These are phyloP conservation scores for Lytechinus pictus DNA, from an alignment of 35 echinoderm and acorn worm genomes.

Conservation along the genomic window DNA sequence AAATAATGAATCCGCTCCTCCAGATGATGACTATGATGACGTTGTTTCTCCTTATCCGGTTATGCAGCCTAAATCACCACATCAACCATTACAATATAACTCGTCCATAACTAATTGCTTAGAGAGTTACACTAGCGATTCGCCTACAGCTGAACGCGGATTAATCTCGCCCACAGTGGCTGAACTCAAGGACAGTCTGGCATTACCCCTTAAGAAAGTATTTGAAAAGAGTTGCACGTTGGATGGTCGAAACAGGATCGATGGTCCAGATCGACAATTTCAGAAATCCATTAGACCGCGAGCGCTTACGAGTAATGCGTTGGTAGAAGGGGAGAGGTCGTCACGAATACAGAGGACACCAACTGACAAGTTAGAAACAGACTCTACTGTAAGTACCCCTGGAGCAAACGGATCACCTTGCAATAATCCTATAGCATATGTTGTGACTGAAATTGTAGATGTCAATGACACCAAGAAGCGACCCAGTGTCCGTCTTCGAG, in stretches of 20 bases:
- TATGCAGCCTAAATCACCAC: neutral
- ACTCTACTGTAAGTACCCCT: neutral
- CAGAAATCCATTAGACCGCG: neutral
- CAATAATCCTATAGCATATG: neutral
- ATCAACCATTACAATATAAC: neutral
- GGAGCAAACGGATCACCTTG: neutral
- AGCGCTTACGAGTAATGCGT: conserved; percentile 1
- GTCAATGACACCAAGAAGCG: conserved; percentile 17
- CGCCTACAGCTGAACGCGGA: neutral
- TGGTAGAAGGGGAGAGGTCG: neutral
- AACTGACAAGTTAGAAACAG: neutral
- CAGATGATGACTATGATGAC: neutral
- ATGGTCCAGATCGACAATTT: neutral
- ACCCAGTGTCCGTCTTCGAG: conserved; percentile 29
- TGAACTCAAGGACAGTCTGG: neutral
- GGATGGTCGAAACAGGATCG: neutral
- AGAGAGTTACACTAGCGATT: neutral
- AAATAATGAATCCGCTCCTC: neutral
- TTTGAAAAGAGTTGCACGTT: neutral
- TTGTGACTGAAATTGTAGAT: conserved; percentile 42
- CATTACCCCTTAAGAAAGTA: conserved; percentile 24
- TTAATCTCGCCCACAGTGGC: neutral
- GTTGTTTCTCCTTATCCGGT: neutral
- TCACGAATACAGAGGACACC: neutral
- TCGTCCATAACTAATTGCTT: neutral